Evolutionary conservation across 2,888 invertebrate genomes (phyloP), one percentile per base, ranked within the genome.

Genomic region (Philereme vetulata): DNA sequence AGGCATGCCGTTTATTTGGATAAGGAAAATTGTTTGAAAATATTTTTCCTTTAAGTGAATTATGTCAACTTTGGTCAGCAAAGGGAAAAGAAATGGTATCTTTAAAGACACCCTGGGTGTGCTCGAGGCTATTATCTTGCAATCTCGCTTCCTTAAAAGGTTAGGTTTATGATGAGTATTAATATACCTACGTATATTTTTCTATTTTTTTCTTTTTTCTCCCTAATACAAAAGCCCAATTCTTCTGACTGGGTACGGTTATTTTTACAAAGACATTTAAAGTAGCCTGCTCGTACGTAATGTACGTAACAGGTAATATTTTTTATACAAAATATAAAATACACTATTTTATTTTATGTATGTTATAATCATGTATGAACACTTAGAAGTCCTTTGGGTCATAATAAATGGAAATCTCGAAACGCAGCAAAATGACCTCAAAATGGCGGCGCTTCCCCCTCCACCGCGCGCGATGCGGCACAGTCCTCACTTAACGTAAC

Each of bases 41-140:
- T 63, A 53, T 61, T 63, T 61, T 59, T 57, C 62, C 63, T 49
- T 51, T 62, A 58, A 61, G 51, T 58, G 58, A 58, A 71, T 69
- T 65, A 75, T 67, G 74, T 75, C 75, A 74, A 67, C 68, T 69
- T 56, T 68, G 76, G 77, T 75, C 77, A 76, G 68, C 66, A 68
- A 64, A 70, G 72, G 64, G 42, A 69, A 70, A 73, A 70, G 68
- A 66, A 76, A 68, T 65, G 65, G 72, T 78, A 79, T 80, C 76
- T 80, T 75, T 78, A 78, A 77, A 69, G 68, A 68, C 60, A 68
- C 72, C 56, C 62, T 49, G 62, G 62, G 62, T 62, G 62, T 52
- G 71, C 68, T 71, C 70, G 67, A 64, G 67, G 65, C 71, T 71
- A 72, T 77, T 72, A 78, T 77, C 66, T 73, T 64, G 71, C 72